Evolutionary conservation across 2,888 invertebrate species (phyloP), one percentile per base, ranked within the genome.

Genomic region (Ophion ellenae): DNA sequence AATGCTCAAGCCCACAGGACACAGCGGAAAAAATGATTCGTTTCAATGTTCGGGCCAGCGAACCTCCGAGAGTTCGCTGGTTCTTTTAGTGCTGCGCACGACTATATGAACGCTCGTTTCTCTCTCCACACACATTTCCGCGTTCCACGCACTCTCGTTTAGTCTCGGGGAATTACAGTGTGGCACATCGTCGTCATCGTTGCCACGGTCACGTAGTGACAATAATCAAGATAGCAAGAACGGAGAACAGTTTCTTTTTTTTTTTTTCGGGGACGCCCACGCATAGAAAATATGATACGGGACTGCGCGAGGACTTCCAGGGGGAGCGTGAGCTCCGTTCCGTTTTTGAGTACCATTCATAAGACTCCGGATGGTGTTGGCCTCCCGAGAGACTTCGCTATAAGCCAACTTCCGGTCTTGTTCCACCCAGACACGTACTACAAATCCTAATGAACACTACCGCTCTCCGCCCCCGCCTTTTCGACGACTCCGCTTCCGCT

Each of bases 181-280:
- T 69, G 14, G 67, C 63, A 7, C 69, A 59, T 69, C 66, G 40
- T 63, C 70, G 45, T 70, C 59, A 53, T 76, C 81, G 75, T 47
- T 71, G 79, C 77, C 64, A 80, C 57, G 69, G 80, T 83, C 86
- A 77, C 83, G 86, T 76, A 71, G 67, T 61, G 77, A 61, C 83
- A 83, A 81, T 86, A 83, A 80, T 86, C 81, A 81, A 86, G 83
- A 86, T 86, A 83, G 77, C 83, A 73, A 83, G 80, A 73, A 73
- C 69, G 53, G 20, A 77, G 64, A 73, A 80, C 76, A 69, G 64
- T 83, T 75, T 83, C 14, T 7, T 77, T 77, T 86, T 83, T 81
- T 83, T 53, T 6, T 77, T 77, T 86, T 83, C 77, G 83, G 77
- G 63, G 63, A 78, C 83, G 86, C 83, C 85, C 83, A 86, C 86